Base-by-base conservation (phyloP, 2,888 invertebrate species). In the Timandra comae region DNA sequence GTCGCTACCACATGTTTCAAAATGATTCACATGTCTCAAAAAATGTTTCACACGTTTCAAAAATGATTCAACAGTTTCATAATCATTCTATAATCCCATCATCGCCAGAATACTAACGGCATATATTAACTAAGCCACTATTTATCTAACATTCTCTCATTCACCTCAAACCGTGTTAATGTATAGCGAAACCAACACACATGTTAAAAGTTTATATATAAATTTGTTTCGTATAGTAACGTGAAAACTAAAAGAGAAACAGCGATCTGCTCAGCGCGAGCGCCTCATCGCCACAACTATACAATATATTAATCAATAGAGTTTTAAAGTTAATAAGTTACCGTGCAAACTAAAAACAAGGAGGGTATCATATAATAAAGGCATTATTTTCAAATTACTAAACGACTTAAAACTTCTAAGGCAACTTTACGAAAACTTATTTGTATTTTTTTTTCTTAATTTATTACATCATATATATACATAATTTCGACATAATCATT, bases 401-500 rank as follows among this genome's bases (percentile, higher is more conserved):
- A 67, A 64, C 67, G 63, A 75, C 74, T 73, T 76, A 76, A 72
- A 78, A 75, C 63, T 59, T 76, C 78, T 80, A 80, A 79, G 78
- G 80, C 79, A 77, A 72, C 67, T 65, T 78, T 77, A 79, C 75
- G 77, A 81, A 80, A 82, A 80, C 79, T 79, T 81, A 80, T 65
- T 76, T 74, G 79, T 76, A 74, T 77, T 79, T 64, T 63, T 68
- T 3, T 75, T 74, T 79, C 78, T 77, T 78, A 80, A 78, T 81
- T 79, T 79, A 82, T 80, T 80, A 81, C 73, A 78, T 76, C 77
- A 78, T 80, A 81, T 80, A 80, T 81, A 82, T 82, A 84, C 80
- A 84, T 80, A 82, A 81, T 80, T 80, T 82, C 69, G 76, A 78
- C 78, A 75, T 79, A 76, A 72, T 74, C 63, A 76, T 73, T 72